Conservation (phyloP, 1,140 invertebrate genomes). For the Pogonognathellus flavescens region DNA sequence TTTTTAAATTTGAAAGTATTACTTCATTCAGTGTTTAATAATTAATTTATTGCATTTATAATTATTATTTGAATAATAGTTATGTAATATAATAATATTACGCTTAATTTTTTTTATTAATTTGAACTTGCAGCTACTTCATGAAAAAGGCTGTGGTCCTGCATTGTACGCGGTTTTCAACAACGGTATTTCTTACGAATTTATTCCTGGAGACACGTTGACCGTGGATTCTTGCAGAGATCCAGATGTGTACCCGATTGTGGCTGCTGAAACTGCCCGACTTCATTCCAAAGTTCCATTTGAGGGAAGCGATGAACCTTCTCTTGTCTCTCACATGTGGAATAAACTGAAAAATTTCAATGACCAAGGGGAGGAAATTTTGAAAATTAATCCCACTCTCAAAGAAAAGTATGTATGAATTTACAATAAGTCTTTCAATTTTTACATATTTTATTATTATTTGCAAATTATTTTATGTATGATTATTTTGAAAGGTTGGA, state of each 20-base stretch:
- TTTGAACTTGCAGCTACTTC: slow-evolving; percentile 75
- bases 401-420: neutral
- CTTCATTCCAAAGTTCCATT: slow-evolving; percentile 76
- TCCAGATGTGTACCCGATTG: slow-evolving; percentile 79
- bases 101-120: no score
- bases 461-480: neutral
- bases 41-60: no score
- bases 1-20: no score
- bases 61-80: no score
- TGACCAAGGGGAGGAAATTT: slow-evolving; percentile 74
- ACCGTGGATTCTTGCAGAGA: slow-evolving; percentile 79
- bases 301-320: slow-evolving; percentile 64
- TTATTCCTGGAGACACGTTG: slow-evolving; percentile 85
- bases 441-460: neutral
- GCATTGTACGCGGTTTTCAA: slow-evolving; percentile 90
- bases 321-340: slow-evolving; percentile 77
- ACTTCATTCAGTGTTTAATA: no score
- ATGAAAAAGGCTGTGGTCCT: slow-evolving; percentile 83
- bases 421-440: neutral
- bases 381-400: slow-evolving; percentile 36
- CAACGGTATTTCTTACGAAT: slow-evolving; percentile 96
- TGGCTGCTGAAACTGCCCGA: slow-evolving; percentile 84
- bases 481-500: neutral
- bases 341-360: slow-evolving; percentile 82
- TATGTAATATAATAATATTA: no score